These are phyloP conservation scores for Botia kubotai DNA, from an alignment of 2,797 vertebrate genomes.

Conservation along the genomic window DNA sequence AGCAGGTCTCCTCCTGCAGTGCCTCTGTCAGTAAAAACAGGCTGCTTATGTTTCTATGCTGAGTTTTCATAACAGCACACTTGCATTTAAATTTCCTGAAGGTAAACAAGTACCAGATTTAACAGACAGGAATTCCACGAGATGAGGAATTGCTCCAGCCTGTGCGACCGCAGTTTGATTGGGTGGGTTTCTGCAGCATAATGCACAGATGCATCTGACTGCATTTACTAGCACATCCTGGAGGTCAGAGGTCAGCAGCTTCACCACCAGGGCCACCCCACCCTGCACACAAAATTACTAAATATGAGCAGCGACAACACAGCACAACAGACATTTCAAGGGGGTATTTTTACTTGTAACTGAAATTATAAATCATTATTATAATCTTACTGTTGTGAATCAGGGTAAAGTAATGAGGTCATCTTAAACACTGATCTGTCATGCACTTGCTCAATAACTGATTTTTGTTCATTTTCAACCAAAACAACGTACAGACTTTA, in stretches of 20 bases:
- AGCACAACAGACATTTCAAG: not conserved
- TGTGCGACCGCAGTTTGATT: constrained; percentile 72
- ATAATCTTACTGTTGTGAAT: no score
- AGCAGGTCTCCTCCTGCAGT: constrained; percentile 71
- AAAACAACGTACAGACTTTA: no score
- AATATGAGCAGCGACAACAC: not conserved
- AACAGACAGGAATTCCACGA: constrained; percentile 73
- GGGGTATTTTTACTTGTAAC: no score
- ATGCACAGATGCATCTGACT: constrained; percentile 73
- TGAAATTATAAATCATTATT: no score
- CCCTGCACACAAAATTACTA: constrained; percentile 59
- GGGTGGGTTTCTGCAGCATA: constrained; percentile 68
- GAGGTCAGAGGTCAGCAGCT: constrained; percentile 69
- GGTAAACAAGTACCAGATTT: constrained; percentile 72
- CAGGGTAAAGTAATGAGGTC: no score
- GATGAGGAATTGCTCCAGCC: constrained; percentile 69
- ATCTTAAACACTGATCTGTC: no score
- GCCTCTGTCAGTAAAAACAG: constrained; percentile 61
- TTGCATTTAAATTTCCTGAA: not conserved
- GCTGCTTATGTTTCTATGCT: not conserved
- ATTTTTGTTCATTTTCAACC: no score
- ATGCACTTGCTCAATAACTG: no score
- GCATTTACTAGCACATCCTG: constrained; percentile 76
- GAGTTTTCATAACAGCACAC: not conserved
- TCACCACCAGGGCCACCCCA: constrained; percentile 72